Conservation (phyloP, 1,140 invertebrate genomes). For the Drosophila pachea region DNA sequence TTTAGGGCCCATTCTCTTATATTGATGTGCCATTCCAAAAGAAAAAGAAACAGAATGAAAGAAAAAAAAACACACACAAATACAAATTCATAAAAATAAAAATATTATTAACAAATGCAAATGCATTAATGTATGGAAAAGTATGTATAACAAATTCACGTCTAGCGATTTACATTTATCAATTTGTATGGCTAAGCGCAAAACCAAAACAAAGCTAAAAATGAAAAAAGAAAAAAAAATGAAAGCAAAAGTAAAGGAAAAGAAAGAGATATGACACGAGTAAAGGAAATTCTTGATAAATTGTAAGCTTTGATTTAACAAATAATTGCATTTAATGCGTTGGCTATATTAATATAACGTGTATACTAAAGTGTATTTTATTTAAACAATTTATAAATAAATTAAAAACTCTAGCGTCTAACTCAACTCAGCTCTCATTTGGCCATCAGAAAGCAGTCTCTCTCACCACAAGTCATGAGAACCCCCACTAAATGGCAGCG, state of each 20-base stretch:
- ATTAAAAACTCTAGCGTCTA: constrained; percentile 61
- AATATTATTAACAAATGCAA: constrained; percentile 21
- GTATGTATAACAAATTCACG: constrained; percentile 38
- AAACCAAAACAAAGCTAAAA: constrained; percentile 61
- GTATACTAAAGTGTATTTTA: constrained; percentile 69
- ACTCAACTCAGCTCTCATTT: constrained; percentile 29
- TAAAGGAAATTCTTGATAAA: constrained; percentile 39
- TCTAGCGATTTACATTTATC: constrained; percentile 52
- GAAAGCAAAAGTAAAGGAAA: constrained; percentile 8
- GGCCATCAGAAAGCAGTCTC: constrained; percentile 29
- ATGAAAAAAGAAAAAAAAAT: constrained; percentile 1
- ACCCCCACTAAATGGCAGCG: constrained; percentile 51
- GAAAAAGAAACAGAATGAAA: constrained; percentile 12
- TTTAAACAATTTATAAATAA: constrained; percentile 67
- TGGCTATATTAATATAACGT: constrained; percentile 51
- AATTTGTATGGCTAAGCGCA: constrained; percentile 43
- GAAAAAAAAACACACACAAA: constrained; percentile 28
- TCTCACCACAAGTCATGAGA: constrained; percentile 1
- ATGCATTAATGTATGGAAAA: constrained; percentile 4
- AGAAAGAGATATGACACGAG: constrained; percentile 25
- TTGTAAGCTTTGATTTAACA: constrained; percentile 44
- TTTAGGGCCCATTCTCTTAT: constrained; percentile 67
- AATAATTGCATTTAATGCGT: constrained; percentile 75
- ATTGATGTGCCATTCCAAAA: constrained; percentile 74
- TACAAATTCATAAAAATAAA: constrained; percentile 15